Evolutionary conservation across 2,113 vertebrate species (phyloP).

Genomic region (Alosa alosa): DNA sequence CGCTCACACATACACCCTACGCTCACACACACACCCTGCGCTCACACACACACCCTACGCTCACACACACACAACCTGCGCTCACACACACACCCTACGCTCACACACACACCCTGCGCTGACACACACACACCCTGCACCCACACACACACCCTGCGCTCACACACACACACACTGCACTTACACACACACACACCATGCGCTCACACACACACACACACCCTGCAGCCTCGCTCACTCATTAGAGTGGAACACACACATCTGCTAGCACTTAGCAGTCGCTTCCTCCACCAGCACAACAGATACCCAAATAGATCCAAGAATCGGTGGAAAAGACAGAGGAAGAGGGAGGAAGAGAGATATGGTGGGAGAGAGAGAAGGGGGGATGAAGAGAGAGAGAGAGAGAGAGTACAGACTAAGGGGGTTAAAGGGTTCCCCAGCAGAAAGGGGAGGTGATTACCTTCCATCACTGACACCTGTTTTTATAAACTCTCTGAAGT

Average conservation of each 20-base stretch:
- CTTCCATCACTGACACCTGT: constrained; percentile 2
- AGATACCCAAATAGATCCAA: constrained; percentile 40
- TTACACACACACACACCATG: too few relatives aligned
- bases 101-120: too few relatives aligned
- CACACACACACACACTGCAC: too few relatives aligned
- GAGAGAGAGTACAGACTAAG: background rate
- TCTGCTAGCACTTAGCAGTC: constrained; percentile 44
- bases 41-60: too few relatives aligned
- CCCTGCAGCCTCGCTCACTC: constrained; percentile 33
- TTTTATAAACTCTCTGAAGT: background rate
- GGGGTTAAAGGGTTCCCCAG: background rate
- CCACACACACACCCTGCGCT: too few relatives aligned
- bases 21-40: too few relatives aligned
- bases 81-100: background rate
- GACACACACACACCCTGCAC: too few relatives aligned
- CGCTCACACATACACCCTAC: too few relatives aligned
- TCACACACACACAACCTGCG: background rate
- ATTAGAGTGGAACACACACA: constrained; percentile 32
- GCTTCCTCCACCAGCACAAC: constrained; percentile 37
- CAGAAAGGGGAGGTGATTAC: background rate
- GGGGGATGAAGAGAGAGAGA: background rate
- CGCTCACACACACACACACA: too few relatives aligned
- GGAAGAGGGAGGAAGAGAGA: constrained; percentile 2
- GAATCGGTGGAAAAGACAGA: constrained; percentile 16
- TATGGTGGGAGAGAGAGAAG: background rate